phyloP scores from a whole-genome alignment of 1,140 invertebrate genomes.

The Dinoponera quadriceps region DNA sequence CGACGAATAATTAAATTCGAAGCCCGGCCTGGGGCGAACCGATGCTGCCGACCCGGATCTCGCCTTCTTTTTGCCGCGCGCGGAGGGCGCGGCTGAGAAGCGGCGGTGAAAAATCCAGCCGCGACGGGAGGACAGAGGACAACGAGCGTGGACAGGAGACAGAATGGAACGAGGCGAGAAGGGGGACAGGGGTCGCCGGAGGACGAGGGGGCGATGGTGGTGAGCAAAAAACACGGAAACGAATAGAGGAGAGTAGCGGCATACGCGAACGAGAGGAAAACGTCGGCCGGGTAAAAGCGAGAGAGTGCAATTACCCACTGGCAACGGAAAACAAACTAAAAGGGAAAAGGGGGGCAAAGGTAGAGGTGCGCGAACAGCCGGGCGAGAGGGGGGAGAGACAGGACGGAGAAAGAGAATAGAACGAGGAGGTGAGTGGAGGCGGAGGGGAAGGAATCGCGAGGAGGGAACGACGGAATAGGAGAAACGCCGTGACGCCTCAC shows the following conservation, averaged over 20 bases:
- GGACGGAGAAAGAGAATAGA: no score
- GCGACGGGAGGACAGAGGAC: conserved; percentile 10
- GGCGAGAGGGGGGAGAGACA: conserved; percentile 17
- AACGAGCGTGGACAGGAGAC: conserved; percentile 25
- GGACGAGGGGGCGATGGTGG: neutral
- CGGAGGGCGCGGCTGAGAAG: neutral
- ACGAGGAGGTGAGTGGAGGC: conserved; percentile 36
- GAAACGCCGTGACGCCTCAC: conserved; percentile 68
- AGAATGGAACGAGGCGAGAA: conserved; percentile 58
- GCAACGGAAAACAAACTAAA: conserved; percentile 82
- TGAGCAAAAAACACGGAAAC: conserved; percentile 78
- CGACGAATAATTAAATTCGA: conserved; percentile 64
- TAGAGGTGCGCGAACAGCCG: conserved; percentile 20
- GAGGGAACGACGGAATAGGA: conserved; percentile 65
- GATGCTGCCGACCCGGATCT: conserved; percentile 24
- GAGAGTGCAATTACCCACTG: conserved; percentile 83
- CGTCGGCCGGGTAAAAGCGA: conserved; percentile 79
- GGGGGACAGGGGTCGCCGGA: neutral
- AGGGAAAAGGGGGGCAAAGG: conserved; percentile 68
- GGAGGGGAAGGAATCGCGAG: conserved; percentile 23
- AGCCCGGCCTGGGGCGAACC: conserved; percentile 31
- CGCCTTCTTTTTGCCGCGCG: conserved; percentile 4
- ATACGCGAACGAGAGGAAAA: conserved; percentile 73
- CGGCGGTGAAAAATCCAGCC: conserved; percentile 51
- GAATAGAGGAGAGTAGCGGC: conserved; percentile 73